Evolutionary conservation across 2,113 vertebrate species (phyloP).

Genomic region (Xyrauchen texanus): DNA sequence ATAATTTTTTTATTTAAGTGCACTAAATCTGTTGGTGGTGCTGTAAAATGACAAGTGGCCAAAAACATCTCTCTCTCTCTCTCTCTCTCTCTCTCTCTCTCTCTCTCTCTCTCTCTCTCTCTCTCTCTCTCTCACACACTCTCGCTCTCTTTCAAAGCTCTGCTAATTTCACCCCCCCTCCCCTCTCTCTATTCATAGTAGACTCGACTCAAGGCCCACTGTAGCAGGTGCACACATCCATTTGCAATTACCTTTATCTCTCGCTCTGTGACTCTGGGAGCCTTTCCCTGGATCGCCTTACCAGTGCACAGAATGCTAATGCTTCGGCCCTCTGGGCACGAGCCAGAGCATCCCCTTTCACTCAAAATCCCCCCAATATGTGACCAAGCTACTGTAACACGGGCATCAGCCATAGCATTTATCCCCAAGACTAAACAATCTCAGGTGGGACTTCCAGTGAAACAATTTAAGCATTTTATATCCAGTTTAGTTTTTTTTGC

Average conservation of each 20-base stretch:
- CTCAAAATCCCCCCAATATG: constrained; percentile 33
- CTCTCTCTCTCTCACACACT: constrained; percentile 22
- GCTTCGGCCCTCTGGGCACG: constrained; percentile 17
- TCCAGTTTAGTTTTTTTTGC: constrained; percentile 8
- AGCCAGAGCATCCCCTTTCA: constrained; percentile 22
- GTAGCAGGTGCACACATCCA: constrained; percentile 39
- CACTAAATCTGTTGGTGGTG: background rate
- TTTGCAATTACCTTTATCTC: constrained; percentile 42
- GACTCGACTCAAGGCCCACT: constrained; percentile 6
- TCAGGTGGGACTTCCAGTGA: constrained; percentile 33
- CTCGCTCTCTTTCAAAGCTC: constrained; percentile 13
- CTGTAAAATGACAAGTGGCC: background rate
- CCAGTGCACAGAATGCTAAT: constrained; percentile 39
- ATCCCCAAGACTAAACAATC: constrained; percentile 5
- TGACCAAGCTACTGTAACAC: constrained; percentile 23
- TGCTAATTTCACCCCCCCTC: background rate
- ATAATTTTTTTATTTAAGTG: background rate
- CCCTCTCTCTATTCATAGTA: constrained; percentile 37
- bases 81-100: background rate
- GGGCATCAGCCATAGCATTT: background rate
- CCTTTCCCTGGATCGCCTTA: constrained; percentile 28
- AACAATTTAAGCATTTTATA: constrained; percentile 29
- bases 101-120: background rate
- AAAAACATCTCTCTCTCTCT: background rate
- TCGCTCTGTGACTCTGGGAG: constrained; percentile 37